Base-by-base conservation (phyloP, 2,888 invertebrate species). In the Merodon equestris region DNA sequence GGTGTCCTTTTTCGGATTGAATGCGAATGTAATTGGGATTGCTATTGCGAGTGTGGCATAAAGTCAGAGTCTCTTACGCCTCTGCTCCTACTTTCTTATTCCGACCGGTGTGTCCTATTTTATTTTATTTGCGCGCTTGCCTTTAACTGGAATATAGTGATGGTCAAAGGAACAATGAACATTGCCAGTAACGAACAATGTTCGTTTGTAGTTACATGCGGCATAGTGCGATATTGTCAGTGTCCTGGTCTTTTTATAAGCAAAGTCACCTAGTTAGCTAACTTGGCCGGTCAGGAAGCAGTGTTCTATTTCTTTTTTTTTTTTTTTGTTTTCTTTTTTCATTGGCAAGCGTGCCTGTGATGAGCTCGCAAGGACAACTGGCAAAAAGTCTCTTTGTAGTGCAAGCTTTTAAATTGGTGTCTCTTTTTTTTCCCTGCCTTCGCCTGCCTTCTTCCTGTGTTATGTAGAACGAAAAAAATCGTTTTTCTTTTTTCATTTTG, bases 381-480 rank as follows among this genome's bases (percentile, higher is more conserved):
- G 47, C 7, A 58, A 58, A 58, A 47, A 45, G n/a, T 58, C 17
- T 36, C 36, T 58, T 58, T 58, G 58, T 58, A 34, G 47, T 58
- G 36, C 36, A 58, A 45, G 36, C 47, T 58, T 47, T 18, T 14
- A 1, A 12, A 17, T 27, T 45, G 27, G 4, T 4, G n/a, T 42
- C 14, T 9, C 42, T 19, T 9, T 3, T 27, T 44, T 44, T 44
- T 10, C n/a, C n/a, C n/a, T n/a, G n/a, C n/a, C 40, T 54, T 10
- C 18, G 38, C 40, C 40, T 3, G 12, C n/a, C 9, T 40, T 40
- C 5, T 40, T 7, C 7, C 10, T 10, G 40, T 40, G 9, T 17
- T 36, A 1, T 12, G 38, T 1, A 34, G n/a, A 40, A 40, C n/a
- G 40, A 51, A 51, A 56, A 56, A 56, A 56, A 27, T 57, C 19